Evolutionary conservation across 2,113 vertebrate genomes (phyloP).

Genomic region (Spheniscus mendiculus): DNA sequence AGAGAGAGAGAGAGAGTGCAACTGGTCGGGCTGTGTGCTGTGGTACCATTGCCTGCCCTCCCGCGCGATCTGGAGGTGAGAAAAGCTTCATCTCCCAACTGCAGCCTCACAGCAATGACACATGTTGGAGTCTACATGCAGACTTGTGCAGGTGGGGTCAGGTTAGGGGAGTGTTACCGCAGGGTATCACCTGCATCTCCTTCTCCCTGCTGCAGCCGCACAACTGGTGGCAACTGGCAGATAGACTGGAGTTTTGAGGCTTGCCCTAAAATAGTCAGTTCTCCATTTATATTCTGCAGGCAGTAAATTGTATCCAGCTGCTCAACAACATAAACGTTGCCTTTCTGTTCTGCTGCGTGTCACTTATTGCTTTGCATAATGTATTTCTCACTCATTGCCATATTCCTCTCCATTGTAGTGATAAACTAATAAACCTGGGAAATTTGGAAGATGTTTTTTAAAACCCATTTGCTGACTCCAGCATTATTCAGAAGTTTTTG

Average conservation of each 20-base stretch:
- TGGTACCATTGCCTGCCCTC: background rate
- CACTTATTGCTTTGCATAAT: slow-evolving; percentile 7
- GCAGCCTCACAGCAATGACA: background rate
- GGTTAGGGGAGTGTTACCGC: fast-evolving
- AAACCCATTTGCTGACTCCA: slow-evolving; percentile 30
- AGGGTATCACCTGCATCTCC: background rate
- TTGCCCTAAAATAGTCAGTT: background rate
- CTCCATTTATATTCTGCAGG: background rate
- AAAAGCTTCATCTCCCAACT: background rate
- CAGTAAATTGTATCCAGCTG: background rate
- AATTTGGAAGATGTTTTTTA: background rate
- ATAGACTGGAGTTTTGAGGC: background rate
- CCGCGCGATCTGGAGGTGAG: fast-evolving
- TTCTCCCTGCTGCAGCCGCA: background rate
- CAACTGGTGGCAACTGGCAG: background rate
- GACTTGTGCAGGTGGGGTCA: background rate
- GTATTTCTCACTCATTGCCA: slow-evolving; percentile 1
- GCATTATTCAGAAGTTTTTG: background rate
- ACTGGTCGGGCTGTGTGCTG: background rate
- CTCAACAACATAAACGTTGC: background rate
- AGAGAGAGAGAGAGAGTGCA: no score
- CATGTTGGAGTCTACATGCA: fast-evolving
- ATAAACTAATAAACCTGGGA: slow-evolving; percentile 2
- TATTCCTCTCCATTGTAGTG: background rate
- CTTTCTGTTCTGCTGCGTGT: background rate